Conservation (phyloP, 2,888 invertebrate species). For the Pinctada fucata region DNA sequence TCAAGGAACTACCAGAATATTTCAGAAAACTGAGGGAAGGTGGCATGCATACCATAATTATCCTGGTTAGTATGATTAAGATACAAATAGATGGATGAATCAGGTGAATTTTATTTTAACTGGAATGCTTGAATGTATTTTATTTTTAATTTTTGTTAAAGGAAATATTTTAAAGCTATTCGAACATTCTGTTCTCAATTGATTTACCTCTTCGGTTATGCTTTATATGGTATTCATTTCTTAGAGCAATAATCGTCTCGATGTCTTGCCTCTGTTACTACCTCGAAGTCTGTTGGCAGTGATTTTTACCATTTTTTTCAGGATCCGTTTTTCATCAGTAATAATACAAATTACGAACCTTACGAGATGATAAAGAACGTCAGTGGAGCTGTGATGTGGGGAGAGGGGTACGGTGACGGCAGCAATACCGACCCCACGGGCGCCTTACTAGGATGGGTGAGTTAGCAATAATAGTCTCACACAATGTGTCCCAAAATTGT, state of each 20-base stretch:
- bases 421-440: slow-evolving; percentile 56
- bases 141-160: too few relatives aligned
- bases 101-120: not conserved
- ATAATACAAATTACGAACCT: slow-evolving; percentile 62
- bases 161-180: too few relatives aligned
- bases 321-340: slow-evolving; percentile 63
- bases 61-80: slow-evolving; percentile 58
- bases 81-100: not conserved
- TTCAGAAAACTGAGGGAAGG: slow-evolving; percentile 60
- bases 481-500: too few relatives aligned
- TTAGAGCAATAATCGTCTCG: too few relatives aligned
- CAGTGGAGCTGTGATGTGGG: slow-evolving; percentile 69
- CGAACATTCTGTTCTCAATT: too few relatives aligned
- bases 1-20: slow-evolving; percentile 65
- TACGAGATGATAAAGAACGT: slow-evolving; percentile 60
- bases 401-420: slow-evolving; percentile 45
- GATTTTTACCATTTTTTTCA: too few relatives aligned
- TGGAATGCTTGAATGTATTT: not conserved
- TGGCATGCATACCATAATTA: slow-evolving; percentile 72
- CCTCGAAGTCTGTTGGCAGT: too few relatives aligned
- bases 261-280: too few relatives aligned
- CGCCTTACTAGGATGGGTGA: slow-evolving; percentile 67
- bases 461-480: slow-evolving; percentile 19
- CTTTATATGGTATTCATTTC: too few relatives aligned
- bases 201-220: too few relatives aligned